Base-by-base conservation (phyloP, 2,113 vertebrate genomes). In the Pedionomus torquatus region DNA sequence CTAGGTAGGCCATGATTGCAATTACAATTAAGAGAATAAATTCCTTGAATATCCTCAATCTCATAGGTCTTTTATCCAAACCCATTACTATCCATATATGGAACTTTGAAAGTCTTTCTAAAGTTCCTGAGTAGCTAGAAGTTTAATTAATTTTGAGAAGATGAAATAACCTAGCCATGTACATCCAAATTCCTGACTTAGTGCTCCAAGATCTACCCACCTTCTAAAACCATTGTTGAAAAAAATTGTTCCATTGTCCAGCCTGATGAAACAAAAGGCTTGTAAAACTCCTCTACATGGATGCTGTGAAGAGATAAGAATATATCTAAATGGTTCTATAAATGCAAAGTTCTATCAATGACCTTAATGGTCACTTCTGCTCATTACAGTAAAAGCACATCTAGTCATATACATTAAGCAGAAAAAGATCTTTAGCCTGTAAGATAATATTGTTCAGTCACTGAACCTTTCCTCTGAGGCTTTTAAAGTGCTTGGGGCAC, bases 401-500 rank as follows among this genome's bases (percentile, higher is more conserved):
- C 60, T 82, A 44, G 31, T 89, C 60, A 72, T 11, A 66, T 46
- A 57, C 6, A 48, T 75, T 55, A 87, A 83, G 17, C 10, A 84
- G 35, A 43, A 64, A 85, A 66, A 39, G 49, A 8, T 26, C 7
- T 86, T 90, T 75, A 46, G 14, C 25, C 25, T 82, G 46, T 52
- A 78, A 89, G 80, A 84, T 91, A 94, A 84, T 96, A 91, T 71
- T 82, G 39, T 91, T 91, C 69, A 71, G 61, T 39, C 39, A 44
- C 57, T 68, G 46, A 75, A 87, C 25, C 3, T 68, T 87, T 81
- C 65, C 39, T 68, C 43, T 78, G 51, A 95, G 64, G 30, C 13
- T 94, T 96, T 91, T 65, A 82, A 72, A 91, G 49, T 79, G 48
- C 48, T 87, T 76, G 48, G 39, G 35, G 17, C 37, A 72, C 26